Conservation (phyloP, 2,113 vertebrate species). For the Anas platyrhynchos region DNA sequence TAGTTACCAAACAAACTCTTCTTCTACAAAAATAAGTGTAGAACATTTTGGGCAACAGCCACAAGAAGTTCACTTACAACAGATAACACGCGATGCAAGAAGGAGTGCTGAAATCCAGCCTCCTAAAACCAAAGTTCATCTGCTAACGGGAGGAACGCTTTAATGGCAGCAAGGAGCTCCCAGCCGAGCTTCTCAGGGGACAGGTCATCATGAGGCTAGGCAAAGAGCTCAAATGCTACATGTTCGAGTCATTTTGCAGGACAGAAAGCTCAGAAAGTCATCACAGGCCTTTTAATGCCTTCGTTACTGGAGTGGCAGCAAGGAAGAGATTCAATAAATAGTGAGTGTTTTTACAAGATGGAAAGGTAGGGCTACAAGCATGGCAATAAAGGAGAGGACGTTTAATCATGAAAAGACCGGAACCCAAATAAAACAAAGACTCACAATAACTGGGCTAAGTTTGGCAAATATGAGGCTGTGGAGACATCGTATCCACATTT, state of each 20-base stretch:
- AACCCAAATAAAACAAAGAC: background rate
- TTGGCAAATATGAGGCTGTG: background rate
- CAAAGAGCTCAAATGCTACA: background rate
- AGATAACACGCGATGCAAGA: background rate
- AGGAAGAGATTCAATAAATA: background rate
- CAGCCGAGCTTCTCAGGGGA: background rate
- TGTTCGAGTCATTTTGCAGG: background rate
- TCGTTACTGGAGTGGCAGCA: background rate
- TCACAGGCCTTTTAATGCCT: background rate
- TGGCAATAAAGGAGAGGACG: background rate
- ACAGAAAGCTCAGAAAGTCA: constrained; percentile 26
- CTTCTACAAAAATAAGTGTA: background rate
- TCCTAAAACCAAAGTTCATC: background rate
- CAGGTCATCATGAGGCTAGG: background rate
- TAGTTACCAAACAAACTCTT: background rate
- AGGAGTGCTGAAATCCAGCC: background rate
- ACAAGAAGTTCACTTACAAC: background rate
- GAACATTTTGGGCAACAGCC: background rate
- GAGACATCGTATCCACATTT: background rate
- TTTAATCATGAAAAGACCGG: background rate
- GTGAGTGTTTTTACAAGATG: background rate
- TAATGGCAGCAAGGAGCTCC: background rate
- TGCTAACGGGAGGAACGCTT: background rate
- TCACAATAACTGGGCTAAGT: background rate
- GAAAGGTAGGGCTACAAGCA: background rate